Base-by-base conservation (phyloP, 2,113 vertebrate species). In the Hucho hucho region DNA sequence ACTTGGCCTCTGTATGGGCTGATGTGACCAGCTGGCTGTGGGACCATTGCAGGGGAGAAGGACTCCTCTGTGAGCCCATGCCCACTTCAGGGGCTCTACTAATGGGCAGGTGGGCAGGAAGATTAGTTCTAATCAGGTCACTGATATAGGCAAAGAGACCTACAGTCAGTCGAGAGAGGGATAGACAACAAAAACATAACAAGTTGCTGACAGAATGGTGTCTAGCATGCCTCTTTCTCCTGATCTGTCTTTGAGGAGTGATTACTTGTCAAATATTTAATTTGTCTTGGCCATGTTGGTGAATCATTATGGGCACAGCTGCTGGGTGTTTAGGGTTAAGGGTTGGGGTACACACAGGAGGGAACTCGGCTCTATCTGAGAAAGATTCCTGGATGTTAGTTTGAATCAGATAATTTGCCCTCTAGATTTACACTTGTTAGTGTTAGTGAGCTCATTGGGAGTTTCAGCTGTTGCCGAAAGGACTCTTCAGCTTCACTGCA, bases 121-220 rank as follows among this genome's bases (percentile, higher is more conserved):
- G 74, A 37, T 28, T 6, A 43, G 16, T 32, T 37, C 29, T 20
- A 16, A n/a, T 26, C 18, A 24, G 49, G 49, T 53, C n/a, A 16
- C 18, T 61, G 18, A 61, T 37, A 37, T 7, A 37, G 37, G 7
- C 37, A 37, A n/a, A 59, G 20, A 59, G 29, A 67, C 6, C 28
- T n/a, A 6, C 0, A 67, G 29, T 67, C 74, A 79, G 7, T 18
- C 16, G 24, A 49, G 47, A 49, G 47, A 49, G 47, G 47, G 13
- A 49, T 72, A 68, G 71, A 81, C 79, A 83, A 85, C 32, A 32
- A 72, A 81, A 26, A 37, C 72, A 83, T 79, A 78, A 86, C 79
- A 72, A 75, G 1, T 1, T 43, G 74, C 73, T 84, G 78, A 78
- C 1, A 74, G 76, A 83, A 72, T 79, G 5, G 61, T 20, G 47